A percentile compares a stretch with the other conserved stretches of the same genome.
phyloP scores from a whole-genome alignment of 1,140 invertebrate genomes.

The Ooceraea biroi region DNA sequence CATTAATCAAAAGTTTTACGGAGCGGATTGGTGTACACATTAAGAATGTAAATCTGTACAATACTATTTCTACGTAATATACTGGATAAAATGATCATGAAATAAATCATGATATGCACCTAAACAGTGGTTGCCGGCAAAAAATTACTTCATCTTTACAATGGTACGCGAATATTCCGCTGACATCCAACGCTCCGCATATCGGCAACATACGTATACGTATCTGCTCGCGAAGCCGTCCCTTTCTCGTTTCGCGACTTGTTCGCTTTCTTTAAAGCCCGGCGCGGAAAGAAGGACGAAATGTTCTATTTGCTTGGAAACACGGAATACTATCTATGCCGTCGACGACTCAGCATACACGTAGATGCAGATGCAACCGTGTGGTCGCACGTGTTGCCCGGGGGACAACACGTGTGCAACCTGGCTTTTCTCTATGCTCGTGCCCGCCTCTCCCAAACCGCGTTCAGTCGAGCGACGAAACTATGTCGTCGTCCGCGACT shows the following conservation, averaged over 20 bases:
- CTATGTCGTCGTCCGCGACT: constrained; percentile 39
- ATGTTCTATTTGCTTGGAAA: constrained; percentile 72
- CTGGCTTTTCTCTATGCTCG: constrained; percentile 43
- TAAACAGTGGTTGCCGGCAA: not conserved
- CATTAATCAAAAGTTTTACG: not conserved
- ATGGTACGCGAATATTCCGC: constrained; percentile 12
- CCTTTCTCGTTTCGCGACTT: constrained; percentile 10
- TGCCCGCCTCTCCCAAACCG: not conserved
- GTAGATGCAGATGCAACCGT: constrained; percentile 37
- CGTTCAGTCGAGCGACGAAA: constrained; percentile 29
- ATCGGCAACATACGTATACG: constrained; percentile 28
- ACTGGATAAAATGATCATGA: not conserved
- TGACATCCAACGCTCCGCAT: constrained; percentile 45
- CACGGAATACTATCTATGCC: constrained; percentile 36
- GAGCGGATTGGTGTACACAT: not conserved
- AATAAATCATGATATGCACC: not conserved
- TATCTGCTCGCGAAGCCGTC: constrained; percentile 20
- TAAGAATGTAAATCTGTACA: not conserved
- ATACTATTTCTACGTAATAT: not conserved
- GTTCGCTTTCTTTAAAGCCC: constrained; percentile 55
- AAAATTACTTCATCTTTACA: not conserved
- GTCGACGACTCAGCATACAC: constrained; percentile 41
- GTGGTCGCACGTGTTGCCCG: constrained; percentile 34
- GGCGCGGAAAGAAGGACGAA: constrained; percentile 58
- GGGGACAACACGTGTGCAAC: constrained; percentile 38